Conservation (phyloP, 1,140 invertebrate genomes). For the Pseudomyrmex flavicornis region DNA sequence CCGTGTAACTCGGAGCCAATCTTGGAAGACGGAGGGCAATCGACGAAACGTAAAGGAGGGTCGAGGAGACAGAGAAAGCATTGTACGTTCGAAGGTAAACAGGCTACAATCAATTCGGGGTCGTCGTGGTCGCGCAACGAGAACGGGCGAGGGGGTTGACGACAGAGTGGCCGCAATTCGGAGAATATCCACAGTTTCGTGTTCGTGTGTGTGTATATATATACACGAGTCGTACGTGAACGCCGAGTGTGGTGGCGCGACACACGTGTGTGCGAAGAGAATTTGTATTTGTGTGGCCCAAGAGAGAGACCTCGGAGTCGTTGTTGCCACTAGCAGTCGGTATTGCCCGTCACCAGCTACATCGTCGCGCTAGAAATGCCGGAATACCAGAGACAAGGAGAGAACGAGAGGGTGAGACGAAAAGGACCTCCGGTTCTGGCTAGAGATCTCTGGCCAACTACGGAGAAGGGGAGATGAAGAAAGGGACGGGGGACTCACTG, state of each 20-base stretch:
- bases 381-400: conserved; percentile 35
- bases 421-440: conserved; percentile 46
- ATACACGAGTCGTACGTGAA: conserved; percentile 44
- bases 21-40: conserved; percentile 70
- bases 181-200: conserved; percentile 43
- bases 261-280: not conserved
- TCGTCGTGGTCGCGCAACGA: conserved; percentile 74
- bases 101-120: conserved; percentile 79
- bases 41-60: conserved; percentile 58
- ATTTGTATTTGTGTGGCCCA: conserved; percentile 50
- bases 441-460: conserved; percentile 53
- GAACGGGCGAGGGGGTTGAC: conserved; percentile 60
- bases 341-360: conserved; percentile 65
- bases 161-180: conserved; percentile 74
- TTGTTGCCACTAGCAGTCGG: conserved; percentile 60
- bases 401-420: conserved; percentile 56
- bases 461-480: conserved; percentile 61
- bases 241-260: not conserved
- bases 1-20: conserved; percentile 43
- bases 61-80: conserved; percentile 52
- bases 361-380: conserved; percentile 63
- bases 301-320: conserved; percentile 34
- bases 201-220: too few relatives aligned
- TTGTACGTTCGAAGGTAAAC: conserved; percentile 76
- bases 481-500: conserved; percentile 57